phyloP scores from a whole-genome alignment of 2,113 vertebrate species.

The Pelecanus crispus region DNA sequence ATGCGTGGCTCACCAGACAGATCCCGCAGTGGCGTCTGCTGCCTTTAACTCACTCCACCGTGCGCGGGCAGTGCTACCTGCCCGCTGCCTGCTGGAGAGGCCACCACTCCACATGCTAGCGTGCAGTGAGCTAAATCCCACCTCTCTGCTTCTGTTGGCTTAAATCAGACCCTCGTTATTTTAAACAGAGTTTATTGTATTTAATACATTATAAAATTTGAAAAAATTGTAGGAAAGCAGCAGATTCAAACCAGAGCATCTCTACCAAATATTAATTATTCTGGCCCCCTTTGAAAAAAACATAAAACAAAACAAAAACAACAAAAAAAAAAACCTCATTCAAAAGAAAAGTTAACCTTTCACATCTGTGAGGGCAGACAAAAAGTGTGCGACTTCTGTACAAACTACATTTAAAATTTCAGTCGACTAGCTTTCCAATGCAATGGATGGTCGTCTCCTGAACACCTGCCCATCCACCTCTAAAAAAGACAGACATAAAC shows the following conservation, averaged over 20 bases:
- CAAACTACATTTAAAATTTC: constrained; percentile 63
- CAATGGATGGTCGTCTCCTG: constrained; percentile 25
- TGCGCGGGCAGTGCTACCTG: background rate
- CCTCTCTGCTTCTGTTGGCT: constrained; percentile 19
- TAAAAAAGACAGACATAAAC: constrained; percentile 53
- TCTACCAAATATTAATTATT: constrained; percentile 76
- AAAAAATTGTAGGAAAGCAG: constrained; percentile 80
- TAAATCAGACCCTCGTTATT: constrained; percentile 67
- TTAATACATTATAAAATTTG: constrained; percentile 81
- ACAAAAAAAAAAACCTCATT: constrained; percentile 25
- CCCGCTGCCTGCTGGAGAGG: background rate
- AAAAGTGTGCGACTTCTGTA: constrained; percentile 68
- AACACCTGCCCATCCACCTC: constrained; percentile 54
- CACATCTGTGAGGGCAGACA: constrained; percentile 70
- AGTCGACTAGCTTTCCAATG: constrained; percentile 6
- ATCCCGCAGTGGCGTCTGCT: background rate
- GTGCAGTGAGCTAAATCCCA: background rate
- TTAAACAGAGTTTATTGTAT: constrained; percentile 81
- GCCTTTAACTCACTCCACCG: background rate
- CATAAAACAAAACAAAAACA: constrained; percentile 45
- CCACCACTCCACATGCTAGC: fast-evolving
- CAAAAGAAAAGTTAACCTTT: constrained; percentile 65
- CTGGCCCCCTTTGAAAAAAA: constrained; percentile 72
- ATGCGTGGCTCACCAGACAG: background rate
- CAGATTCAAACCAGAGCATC: constrained; percentile 75